These are phyloP conservation scores for Prosopocoilus inquinatus DNA, from an alignment of 2,888 invertebrate genomes.

Conservation along the genomic window DNA sequence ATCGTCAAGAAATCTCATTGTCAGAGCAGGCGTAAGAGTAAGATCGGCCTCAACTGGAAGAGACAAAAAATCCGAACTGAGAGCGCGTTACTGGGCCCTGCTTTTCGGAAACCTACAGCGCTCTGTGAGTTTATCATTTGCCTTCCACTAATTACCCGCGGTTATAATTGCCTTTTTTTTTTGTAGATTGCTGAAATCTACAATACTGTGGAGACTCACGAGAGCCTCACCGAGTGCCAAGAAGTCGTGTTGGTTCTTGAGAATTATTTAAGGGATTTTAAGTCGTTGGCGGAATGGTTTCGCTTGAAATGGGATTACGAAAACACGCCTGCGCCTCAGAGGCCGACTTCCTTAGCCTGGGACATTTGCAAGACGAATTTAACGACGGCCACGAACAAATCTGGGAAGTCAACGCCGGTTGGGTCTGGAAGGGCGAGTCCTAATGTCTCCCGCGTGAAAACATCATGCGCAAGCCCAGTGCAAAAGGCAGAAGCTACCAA, in stretches of 20 bases:
- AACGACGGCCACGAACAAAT: conserved; percentile 43
- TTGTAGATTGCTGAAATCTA: conserved; percentile 85
- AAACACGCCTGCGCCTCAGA: conserved; percentile 77
- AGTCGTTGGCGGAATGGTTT: conserved; percentile 90
- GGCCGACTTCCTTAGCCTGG: conserved; percentile 92
- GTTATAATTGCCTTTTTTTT: conserved; percentile 5
- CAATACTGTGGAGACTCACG: conserved; percentile 92
- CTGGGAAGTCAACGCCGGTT: conserved; percentile 51
- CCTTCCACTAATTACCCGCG: too few species aligned
- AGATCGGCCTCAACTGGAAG: conserved; percentile 84
- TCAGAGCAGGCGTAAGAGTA: conserved; percentile 59
- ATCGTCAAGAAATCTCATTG: conserved; percentile 26
- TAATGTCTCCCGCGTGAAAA: conserved; percentile 51
- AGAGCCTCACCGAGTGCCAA: conserved; percentile 91
- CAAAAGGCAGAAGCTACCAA: background rate
- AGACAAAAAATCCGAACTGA: conserved; percentile 82
- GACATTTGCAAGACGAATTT: conserved; percentile 84
- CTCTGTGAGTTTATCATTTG: conserved; percentile 59
- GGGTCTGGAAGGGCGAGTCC: conserved; percentile 61
- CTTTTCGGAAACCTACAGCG: conserved; percentile 91
- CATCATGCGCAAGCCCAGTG: conserved; percentile 6
- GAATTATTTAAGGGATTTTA: conserved; percentile 92
- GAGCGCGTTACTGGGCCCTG: conserved; percentile 93
- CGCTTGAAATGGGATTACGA: conserved; percentile 93
- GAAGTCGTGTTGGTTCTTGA: conserved; percentile 93